Base-by-base conservation (phyloP, 1,140 invertebrate genomes). In the Rhopalosiphum padi region DNA sequence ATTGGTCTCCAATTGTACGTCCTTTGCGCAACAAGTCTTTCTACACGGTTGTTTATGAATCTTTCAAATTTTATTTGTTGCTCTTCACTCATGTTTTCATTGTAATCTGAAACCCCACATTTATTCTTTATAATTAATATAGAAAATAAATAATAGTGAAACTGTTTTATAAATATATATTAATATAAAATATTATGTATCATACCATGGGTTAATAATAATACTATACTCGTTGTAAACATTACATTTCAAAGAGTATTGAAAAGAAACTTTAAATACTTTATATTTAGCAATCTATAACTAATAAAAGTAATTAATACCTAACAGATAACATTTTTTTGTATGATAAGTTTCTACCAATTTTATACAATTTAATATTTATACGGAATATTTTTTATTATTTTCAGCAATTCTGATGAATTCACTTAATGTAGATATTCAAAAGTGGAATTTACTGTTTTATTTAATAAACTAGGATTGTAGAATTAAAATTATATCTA, bases 1-100 rank as follows among this genome's bases (percentile, higher is more conserved):
- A 98, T 96, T n/a, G 97, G 96, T 94, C 96, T 96, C 97, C 98
- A 98, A 93, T 96, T 96, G 95, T 97, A 97, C 2, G 97, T 95
- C 91, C 96, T 96, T 93, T 95, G 95, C 94, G 96, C 96, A 77
- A 97, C 94, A 82, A 96, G 94, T 93, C 95, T 95, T 93, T 94
- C 94, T 2, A 95, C 89, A 41, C 82, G 91, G 25, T 93, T 93
- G 23, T 93, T 85, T 18, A 93, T 15, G 53, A 93, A 94, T 95
- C 91, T 94, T 89, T 94, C 93, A 93, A 83, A 95, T 90, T 92
- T 94, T 60, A 88, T 91, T 90, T 91, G 90, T 95, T 95, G 30
- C 30, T 95, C 95, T 95, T 96, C 92, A 95, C 94, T 55, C 95
- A 94, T 60, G 95, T 94, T 43, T 95, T 94, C 53, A 43, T 2